Evolutionary conservation across 2,888 invertebrate species (phyloP).

Genomic region (Carterocephalus palaemon): DNA sequence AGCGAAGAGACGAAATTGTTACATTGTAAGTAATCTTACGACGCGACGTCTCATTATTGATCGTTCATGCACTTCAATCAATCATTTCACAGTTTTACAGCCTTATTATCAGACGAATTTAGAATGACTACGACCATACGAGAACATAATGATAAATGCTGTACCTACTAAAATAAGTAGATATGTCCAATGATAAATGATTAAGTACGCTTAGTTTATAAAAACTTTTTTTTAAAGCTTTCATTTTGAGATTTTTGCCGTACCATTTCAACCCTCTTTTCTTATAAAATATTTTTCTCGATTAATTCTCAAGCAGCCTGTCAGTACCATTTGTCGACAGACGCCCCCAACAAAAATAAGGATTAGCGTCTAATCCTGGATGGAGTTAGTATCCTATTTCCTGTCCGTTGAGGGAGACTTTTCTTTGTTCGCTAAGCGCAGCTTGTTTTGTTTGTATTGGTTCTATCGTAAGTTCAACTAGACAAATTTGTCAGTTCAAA

Average conservation of each 20-base stretch:
- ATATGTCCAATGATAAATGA: too few relatives aligned
- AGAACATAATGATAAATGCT: too few relatives aligned
- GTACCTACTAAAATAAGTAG: too few relatives aligned
- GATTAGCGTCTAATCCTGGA: slow-evolving; percentile 66
- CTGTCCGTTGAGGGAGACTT: slow-evolving; percentile 58
- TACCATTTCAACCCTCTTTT: background rate
- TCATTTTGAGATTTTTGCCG: background rate
- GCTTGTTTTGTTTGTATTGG: slow-evolving; percentile 28
- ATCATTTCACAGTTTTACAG: too few relatives aligned
- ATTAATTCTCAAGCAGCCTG: slow-evolving; percentile 72
- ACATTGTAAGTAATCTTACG: too few relatives aligned
- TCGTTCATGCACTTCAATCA: too few relatives aligned
- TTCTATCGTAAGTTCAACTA: slow-evolving; percentile 15
- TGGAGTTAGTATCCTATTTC: slow-evolving; percentile 63
- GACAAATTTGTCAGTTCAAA: slow-evolving; percentile 4
- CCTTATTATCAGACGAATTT: too few relatives aligned
- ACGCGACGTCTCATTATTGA: too few relatives aligned
- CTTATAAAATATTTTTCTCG: slow-evolving; percentile 69
- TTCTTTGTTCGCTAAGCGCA: slow-evolving; percentile 44
- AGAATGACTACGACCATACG: too few relatives aligned
- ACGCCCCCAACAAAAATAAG: slow-evolving; percentile 73
- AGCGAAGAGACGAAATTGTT: too few relatives aligned
- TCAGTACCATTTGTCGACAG: slow-evolving; percentile 73
- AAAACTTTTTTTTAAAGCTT: too few relatives aligned
- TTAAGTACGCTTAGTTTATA: too few relatives aligned